Base-by-base conservation (phyloP, 2,888 invertebrate genomes). In the Drosophila putrida region DNA sequence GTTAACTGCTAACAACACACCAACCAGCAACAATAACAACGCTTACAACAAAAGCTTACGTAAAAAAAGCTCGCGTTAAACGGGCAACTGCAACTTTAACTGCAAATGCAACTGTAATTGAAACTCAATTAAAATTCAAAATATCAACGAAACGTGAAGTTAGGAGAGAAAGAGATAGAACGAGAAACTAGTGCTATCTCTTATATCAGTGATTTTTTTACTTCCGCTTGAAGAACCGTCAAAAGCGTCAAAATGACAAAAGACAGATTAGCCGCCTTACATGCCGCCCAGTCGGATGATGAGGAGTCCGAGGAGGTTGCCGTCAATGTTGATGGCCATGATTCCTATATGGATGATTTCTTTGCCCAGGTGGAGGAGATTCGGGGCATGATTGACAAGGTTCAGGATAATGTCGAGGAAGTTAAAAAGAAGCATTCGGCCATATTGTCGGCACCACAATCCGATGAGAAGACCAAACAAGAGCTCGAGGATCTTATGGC, bases 341-440 rank as follows among this genome's bases (percentile, higher is more conserved):
- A 96, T 92, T 98, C 98, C 91, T 99, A 98, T 94, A 99, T 99
- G 99, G 99, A 99, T 93, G 99, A 99, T 93, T 99, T 99, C 95
- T 99, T 99, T 94, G 98, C 98, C 93, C 99, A 99, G 96, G 99
- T 99, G 93, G 99, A 99, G 94, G 99, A 99, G 94, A 99, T 99
- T 93, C 96, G 99, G 91, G 98, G 98, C 94, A 99, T 99, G 97
- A 99, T 99, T 95, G 99, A 99, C 93, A 98, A 98, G 95, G 99
- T 99, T 93, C 98, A 99, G 93, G 96, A 97, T 91, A 99, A 99
- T 95, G 99, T 99, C 83, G 99, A 99, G 93, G 99, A 99, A 93
- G 99, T 99, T 74, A 99, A 99, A 95, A 99, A 98, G 95, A 99
- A 99, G 95, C 99, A 99, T 94, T 99, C 99, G 94, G 97, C 98